Base-by-base conservation (phyloP, 1,140 invertebrate species). In the Solenopsis invicta region DNA sequence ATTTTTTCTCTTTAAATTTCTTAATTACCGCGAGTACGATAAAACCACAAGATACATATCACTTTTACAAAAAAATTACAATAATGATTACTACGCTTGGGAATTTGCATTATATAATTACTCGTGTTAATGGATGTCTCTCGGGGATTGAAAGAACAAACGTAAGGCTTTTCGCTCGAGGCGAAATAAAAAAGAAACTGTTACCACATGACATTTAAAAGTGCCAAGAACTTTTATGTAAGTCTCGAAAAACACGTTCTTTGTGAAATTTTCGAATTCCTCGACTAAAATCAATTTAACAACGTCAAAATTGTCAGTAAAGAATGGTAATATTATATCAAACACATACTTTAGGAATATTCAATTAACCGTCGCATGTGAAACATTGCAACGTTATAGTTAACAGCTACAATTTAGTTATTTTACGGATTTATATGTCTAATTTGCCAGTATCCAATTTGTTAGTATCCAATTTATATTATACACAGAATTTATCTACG, bases 71-170 rank as follows among this genome's bases (percentile, higher is more conserved):
- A 67, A 41, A 41, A 66, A 66, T 69, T 48, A 69, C 9, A 16
- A 16, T 21, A 18, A 56, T 74, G 18, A 74, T 56, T 50, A 12
- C 71, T 56, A n/a, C 12, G 10, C 10, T 74, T 74, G 50, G 10
- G 9, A 74, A 37, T 24, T 54, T 72, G 18, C 9, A 72, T 18
- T 56, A n/a, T 52, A 18, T 72, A 74, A 74, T 50, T 54, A 37
- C 10, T 56, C 18, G 18, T 1, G 45, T 24, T 74, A 56, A 74
- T 34, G 29, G n/a, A 13, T 52, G 24, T 52, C 2, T 29, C 29
- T 74, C 18, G 21, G 16, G 18, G n/a, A 56, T 71, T 48, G 6
- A 29, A 72, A 72, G 24, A 72, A 13, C 34, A 21, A 37, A 41
- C 4, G 50, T n/a, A 72, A 72, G 48, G 29, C 4, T 13, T 5